These are phyloP conservation scores for Acipenser ruthenus DNA, from an alignment of 2,797 vertebrate genomes.

Conservation along the genomic window DNA sequence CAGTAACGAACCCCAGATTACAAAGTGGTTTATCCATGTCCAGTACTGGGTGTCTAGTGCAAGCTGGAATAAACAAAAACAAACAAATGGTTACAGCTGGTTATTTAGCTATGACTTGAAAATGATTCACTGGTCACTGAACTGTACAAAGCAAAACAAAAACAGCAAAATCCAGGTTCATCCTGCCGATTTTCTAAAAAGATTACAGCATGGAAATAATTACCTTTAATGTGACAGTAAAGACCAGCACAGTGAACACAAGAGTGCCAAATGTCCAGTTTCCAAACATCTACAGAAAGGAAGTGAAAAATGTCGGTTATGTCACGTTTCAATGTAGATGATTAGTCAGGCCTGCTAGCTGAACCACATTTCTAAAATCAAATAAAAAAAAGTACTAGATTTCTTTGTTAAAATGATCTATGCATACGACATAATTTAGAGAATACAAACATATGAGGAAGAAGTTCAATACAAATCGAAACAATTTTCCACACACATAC, in stretches of 20 bases:
- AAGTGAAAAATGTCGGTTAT: conserved; percentile 14
- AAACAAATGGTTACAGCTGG: conserved; percentile 14
- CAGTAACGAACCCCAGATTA: conserved; percentile 92
- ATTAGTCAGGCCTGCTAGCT: neutral
- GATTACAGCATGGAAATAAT: neutral
- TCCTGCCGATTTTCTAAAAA: neutral
- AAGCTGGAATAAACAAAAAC: conserved; percentile 54
- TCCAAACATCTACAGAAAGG: conserved; percentile 78
- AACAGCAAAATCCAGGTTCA: neutral
- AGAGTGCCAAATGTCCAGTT: conserved; percentile 97
- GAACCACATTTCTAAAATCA: neutral
- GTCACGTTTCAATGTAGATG: conserved; percentile 20
- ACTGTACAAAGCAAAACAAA: neutral
- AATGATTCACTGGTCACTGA: too few species aligned
- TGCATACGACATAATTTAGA: too few species aligned
- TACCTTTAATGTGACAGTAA: conserved; percentile 95
- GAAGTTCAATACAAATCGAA: too few species aligned
- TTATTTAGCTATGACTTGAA: neutral
- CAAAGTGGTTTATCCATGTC: conserved; percentile 97
- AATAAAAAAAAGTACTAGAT: neutral
- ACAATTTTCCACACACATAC: too few species aligned
- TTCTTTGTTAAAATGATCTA: neutral
- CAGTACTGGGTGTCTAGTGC: conserved; percentile 94
- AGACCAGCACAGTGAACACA: conserved; percentile 90
- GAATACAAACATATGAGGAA: too few species aligned